Evolutionary conservation across 2,888 invertebrate genomes (phyloP).

Genomic region (Notodonta ziczac): DNA sequence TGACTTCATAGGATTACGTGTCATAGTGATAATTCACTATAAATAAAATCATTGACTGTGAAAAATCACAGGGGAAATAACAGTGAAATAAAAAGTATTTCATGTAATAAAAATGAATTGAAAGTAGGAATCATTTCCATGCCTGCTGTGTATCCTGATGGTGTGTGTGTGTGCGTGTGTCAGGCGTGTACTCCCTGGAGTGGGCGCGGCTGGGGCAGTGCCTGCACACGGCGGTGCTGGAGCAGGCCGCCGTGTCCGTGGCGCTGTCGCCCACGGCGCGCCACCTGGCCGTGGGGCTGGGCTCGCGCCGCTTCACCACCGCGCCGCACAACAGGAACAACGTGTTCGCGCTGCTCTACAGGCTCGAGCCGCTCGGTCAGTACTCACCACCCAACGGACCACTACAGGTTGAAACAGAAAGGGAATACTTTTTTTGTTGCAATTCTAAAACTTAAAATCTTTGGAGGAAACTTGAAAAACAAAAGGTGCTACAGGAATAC

Average conservation of each 20-base stretch:
- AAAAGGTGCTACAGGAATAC: no score
- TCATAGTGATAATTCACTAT: no score
- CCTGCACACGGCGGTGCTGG: conserved; percentile 90
- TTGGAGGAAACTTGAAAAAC: no score
- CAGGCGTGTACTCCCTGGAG: conserved; percentile 92
- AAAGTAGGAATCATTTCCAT: no score
- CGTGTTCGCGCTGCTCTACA: conserved; percentile 76
- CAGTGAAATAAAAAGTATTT: no score
- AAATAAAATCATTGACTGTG: no score
- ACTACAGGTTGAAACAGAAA: no score
- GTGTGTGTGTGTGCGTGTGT: neutral
- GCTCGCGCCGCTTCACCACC: conserved; percentile 86
- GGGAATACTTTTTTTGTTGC: no score
- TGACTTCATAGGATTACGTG: no score
- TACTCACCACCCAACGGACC: neutral
- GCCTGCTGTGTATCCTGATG: neutral
- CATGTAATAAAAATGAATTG: no score
- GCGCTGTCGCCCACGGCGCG: conserved; percentile 93
- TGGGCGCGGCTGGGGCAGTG: conserved; percentile 90
- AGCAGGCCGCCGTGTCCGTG: conserved; percentile 92
- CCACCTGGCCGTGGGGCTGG: conserved; percentile 92
- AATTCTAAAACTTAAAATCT: no score
- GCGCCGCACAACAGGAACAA: conserved; percentile 81
- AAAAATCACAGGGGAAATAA: no score
- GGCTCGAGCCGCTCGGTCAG: conserved; percentile 68